phyloP scores from a whole-genome alignment of 2,888 invertebrate species.

The Odontocerum albicorne region DNA sequence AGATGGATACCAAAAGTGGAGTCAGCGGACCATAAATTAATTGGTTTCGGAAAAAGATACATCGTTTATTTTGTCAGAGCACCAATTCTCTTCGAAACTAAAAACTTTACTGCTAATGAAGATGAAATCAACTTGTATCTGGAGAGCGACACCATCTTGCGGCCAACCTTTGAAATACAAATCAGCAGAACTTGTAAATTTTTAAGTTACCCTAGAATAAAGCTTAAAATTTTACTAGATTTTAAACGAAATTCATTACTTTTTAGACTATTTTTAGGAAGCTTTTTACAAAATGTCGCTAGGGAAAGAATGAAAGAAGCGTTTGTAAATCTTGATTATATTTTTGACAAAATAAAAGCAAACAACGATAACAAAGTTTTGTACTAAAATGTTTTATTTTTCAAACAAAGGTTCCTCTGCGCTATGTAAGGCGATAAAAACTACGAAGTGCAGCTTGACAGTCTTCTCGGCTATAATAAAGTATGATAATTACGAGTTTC shows the following conservation, averaged over 20 bases:
- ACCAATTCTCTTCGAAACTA: conserved; percentile 27
- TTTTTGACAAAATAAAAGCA: conserved; percentile 16
- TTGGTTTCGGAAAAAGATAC: conserved; percentile 29
- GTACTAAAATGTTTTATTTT: neutral
- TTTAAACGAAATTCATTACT: conserved; percentile 22
- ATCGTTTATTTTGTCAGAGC: conserved; percentile 19
- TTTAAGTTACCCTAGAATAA: conserved; percentile 23
- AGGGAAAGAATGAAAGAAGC: conserved; percentile 26
- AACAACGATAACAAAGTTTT: neutral
- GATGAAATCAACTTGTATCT: conserved; percentile 13
- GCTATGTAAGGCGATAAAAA: too few species aligned
- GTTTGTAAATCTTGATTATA: conserved; percentile 20
- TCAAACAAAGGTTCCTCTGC: too few species aligned
- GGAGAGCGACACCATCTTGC: conserved; percentile 23
- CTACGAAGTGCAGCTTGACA: too few species aligned
- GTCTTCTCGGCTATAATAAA: too few species aligned
- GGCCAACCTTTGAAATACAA: conserved; percentile 26
- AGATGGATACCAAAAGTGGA: conserved; percentile 25
- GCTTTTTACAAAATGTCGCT: conserved; percentile 25
- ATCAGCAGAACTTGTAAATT: conserved; percentile 14
- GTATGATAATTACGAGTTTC: too few species aligned
- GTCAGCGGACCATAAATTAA: conserved; percentile 25
- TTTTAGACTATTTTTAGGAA: conserved; percentile 23
- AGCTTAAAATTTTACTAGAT: conserved; percentile 20
- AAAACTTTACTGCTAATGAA: conserved; percentile 9